Base-by-base conservation (phyloP, 2,113 vertebrate genomes). In the Siniperca knerii region DNA sequence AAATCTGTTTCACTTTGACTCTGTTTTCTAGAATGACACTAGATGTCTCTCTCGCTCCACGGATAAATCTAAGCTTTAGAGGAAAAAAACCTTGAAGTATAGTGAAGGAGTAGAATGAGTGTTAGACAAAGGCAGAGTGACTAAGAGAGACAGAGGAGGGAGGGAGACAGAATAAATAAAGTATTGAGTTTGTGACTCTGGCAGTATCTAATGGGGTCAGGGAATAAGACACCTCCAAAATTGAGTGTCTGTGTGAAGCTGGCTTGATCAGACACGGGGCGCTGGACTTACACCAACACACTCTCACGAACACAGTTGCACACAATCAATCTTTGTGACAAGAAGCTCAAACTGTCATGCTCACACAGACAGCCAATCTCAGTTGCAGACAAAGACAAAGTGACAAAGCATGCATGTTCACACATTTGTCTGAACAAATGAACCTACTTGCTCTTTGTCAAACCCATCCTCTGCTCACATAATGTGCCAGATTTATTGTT, bases 11-110 rank as follows among this genome's bases (percentile, higher is more conserved):
- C 35, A 42, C 1, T 88, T 65, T 79, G 18, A 68, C 2, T 13
- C 5, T 37, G 6, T 84, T 92, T 87, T 82, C 23, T 5, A 62
- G 42, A 83, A 52, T 0, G 73, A 76, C 96, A 95, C 93, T 94
- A 95, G 96, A 94, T 95, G 96, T 93, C 96, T 94, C 94, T 96
- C 93, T 96, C 52, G 95, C 95, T 96, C 95, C 95, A 96, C n/a
- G 66, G 62, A 92, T 87, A 89, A 95, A 93, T 81, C 29, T 80
- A 1, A 64, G 35, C 9, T 71, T 11, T 40, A 33, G 2, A 79
- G 79, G 75, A 72, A 52, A n/a, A 40, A 67, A 5, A 69, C 25
- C 8, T 68, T 67, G 29, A 85, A 90, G 62, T 62, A 54, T 77
- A 66, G 73, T 81, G 84, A 78, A 78, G 75, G 62, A 75, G 85